Base-by-base conservation (phyloP, 1,140 invertebrate species). In the Euschistus heros region DNA sequence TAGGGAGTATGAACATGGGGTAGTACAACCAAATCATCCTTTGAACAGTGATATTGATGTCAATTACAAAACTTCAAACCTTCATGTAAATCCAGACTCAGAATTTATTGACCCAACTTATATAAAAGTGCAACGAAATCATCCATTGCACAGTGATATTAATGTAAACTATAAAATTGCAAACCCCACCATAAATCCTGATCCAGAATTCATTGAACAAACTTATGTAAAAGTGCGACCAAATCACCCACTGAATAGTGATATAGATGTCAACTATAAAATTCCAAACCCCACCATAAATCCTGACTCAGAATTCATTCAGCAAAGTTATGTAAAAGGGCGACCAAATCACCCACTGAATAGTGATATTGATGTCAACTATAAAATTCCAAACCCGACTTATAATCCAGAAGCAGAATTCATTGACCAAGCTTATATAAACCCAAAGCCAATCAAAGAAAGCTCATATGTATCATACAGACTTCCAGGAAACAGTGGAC, bases 401-500 rank as follows among this genome's bases (percentile, higher is more conserved):
- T 72, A 81, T 10, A 79, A 83, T 69, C 80, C 80, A 0, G 78
- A 82, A 47, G 77, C 79, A 5, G 81, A 82, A 68, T 76, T 76
- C 54, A 76, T 81, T 20, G 68, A 72, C 50, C 73, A 66, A 2
- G 22, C 62, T 65, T 74, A 72, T 54, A 62, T 72, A 63, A 68
- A 64, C 44, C 73, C 64, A 62, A 74, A 67, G 71, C 78, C 3
- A 78, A n/a, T n/a, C 3, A 30, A 33, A 44, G 78, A 20, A 75
- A 80, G 66, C 76, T 77, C 22, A 2, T 68, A 67, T 47, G 68
- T 70, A 44, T 68, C 68, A n/a, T 87, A 87, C 72, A 75, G 81
- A 66, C 73, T 88, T 27, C 86, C 86, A 0, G 85, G 85, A 0
- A 78, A 81, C 55, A 80, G 80, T 1, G 85, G 85, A 0, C 86